Evolutionary conservation across 2,888 invertebrate genomes (phyloP), one percentile per base, ranked within the genome.

Genomic region (Dasysyrphus albostriatus): DNA sequence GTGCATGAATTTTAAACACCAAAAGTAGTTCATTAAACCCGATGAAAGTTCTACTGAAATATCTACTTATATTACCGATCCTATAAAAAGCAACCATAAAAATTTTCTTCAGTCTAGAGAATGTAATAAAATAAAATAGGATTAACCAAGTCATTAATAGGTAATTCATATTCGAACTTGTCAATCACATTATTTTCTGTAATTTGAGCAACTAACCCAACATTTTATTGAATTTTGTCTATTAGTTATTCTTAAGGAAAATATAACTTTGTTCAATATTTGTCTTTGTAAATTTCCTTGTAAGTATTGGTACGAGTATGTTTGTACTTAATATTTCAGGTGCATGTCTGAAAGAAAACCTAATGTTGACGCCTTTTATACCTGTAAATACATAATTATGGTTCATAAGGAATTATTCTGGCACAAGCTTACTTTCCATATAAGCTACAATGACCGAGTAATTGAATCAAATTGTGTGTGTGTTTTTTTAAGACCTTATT

Each of bases 211-310:
- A 39, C 19, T 16, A 34, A 58, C 9, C 14, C 16, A 34, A 37
- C 9, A 37, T 37, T 58, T 16, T 34, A 24, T 63, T 9, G 10
- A 59, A 63, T 14, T 42, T 29, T 10, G 7, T 39, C 8, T 24
- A 39, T 14, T 9, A n/a, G 0, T 5, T 14, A 12, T 29, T 2
- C 3, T 5, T 8, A 24, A 14, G 5, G 19, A 34, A 16, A 56
- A 24, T 8, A 24, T 24, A 3, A 42, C 39, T 14, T 61, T 42
- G 8, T 8, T 63, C 65, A 65, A 65, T 65, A 49, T 65, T 65
- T 65, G 34, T 19, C 7, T 65, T 16, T 19, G 47, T 10, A 65
- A 12, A 4, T 19, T 34, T 16, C 5, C 16, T 47, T 49, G 29
- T 8, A 44, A 24, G 3, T 10, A 63, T n/a, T n/a, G 12, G 8